Evolutionary conservation across 2,797 vertebrate genomes (phyloP).

Genomic region (Gouania willdenowi): DNA sequence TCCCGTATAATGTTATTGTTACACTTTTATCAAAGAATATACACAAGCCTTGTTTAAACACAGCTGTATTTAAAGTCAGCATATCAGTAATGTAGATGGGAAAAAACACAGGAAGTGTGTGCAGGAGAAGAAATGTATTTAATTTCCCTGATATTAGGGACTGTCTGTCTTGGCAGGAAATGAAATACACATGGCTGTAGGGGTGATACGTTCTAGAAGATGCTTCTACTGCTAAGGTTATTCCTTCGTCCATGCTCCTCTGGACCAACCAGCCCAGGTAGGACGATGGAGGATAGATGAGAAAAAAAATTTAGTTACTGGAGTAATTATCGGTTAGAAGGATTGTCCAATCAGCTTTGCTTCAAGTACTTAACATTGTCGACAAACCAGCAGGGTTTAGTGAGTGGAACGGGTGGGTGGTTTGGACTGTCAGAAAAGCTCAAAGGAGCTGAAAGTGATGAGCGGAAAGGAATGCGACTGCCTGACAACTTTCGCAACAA

Average conservation of each 20-base stretch:
- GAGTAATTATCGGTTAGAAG: background rate
- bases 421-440: constrained; percentile 49
- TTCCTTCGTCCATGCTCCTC: background rate
- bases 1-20: too few species aligned
- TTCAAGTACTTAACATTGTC: constrained; percentile 9
- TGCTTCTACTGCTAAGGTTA: background rate
- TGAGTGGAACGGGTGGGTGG: constrained; percentile 26
- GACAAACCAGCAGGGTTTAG: constrained; percentile 22
- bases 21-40: too few species aligned
- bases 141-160: constrained; percentile 53
- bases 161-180: constrained; percentile 32
- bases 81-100: constrained; percentile 9
- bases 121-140: constrained; percentile 30
- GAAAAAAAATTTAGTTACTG: constrained; percentile 12
- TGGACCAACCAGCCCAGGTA: background rate
- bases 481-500: constrained; percentile 37
- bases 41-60: too few species aligned
- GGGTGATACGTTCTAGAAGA: constrained; percentile 14
- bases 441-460: constrained; percentile 46
- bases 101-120: constrained; percentile 12
- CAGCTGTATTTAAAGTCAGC: constrained; percentile 1
- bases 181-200: constrained; percentile 17
- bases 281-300: constrained; percentile 2
- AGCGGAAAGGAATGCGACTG: constrained; percentile 72
- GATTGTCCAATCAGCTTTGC: background rate